Percentiles rank a stretch among this genome's conserved stretches.
Evolutionary conservation across 2,797 vertebrate genomes (phyloP).

Genomic region (Esox masquinongy): DNA sequence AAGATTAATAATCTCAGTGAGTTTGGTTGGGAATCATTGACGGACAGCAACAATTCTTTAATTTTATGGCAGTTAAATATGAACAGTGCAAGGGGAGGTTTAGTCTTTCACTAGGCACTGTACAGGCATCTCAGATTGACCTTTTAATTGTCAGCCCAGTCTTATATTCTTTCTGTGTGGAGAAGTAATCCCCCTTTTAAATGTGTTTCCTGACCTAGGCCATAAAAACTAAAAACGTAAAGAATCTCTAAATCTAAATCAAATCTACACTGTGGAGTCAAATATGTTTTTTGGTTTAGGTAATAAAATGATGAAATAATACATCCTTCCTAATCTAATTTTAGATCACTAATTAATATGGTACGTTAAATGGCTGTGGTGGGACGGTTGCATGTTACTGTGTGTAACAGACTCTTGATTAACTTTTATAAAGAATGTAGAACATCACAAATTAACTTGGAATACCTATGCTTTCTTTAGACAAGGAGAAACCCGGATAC

Average conservation of each 20-base stretch:
- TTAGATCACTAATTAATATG: neutral
- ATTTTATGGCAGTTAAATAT: too few relatives aligned
- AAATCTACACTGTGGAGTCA: neutral
- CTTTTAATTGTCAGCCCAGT: neutral
- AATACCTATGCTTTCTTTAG: neutral
- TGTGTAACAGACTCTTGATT: neutral
- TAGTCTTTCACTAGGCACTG: too few relatives aligned
- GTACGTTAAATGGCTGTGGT: too few relatives aligned
- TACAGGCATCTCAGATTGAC: slow-evolving; percentile 45
- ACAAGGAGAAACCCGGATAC: neutral
- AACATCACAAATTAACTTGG: neutral
- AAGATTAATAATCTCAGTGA: too few relatives aligned
- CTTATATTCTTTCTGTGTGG: neutral
- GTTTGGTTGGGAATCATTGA: too few relatives aligned
- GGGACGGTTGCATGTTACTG: neutral
- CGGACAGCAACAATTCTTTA: too few relatives aligned
- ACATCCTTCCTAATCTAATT: neutral
- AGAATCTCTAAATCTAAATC: neutral
- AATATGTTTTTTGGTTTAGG: slow-evolving; percentile 6
- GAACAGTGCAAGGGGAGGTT: too few relatives aligned
- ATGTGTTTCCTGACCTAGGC: neutral
- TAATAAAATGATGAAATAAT: neutral
- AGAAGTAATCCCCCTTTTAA: neutral
- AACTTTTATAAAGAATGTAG: neutral
- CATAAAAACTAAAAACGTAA: neutral